phyloP scores from a whole-genome alignment of 2,888 invertebrate genomes.

The Pemphredon lugubris region DNA sequence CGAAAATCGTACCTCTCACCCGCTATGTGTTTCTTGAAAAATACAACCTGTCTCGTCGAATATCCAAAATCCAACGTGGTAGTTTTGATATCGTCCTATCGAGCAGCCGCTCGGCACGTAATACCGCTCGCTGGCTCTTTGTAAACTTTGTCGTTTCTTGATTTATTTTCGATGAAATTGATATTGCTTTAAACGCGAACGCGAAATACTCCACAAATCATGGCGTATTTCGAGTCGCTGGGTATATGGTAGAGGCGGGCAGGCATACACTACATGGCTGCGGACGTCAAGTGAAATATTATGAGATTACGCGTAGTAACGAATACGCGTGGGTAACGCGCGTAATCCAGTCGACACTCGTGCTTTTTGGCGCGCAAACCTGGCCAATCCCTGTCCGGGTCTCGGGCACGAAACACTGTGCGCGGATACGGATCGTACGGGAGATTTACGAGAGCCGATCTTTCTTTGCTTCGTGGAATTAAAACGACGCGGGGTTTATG shows the following conservation, averaged over 20 bases:
- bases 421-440: conserved; percentile 40
- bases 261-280: conserved; percentile 38
- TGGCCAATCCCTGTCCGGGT: background rate
- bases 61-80: too few relatives aligned
- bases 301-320: conserved; percentile 68
- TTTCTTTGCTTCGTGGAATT: conserved; percentile 51
- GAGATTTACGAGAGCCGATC: conserved; percentile 60
- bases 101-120: too few relatives aligned
- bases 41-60: too few relatives aligned
- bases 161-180: too few relatives aligned
- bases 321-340: conserved; percentile 53
- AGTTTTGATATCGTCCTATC: too few relatives aligned
- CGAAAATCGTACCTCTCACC: too few relatives aligned
- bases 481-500: conserved; percentile 60
- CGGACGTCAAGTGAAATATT: conserved; percentile 67
- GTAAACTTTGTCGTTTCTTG: too few relatives aligned
- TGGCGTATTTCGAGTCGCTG: conserved; percentile 53
- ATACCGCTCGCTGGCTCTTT: too few relatives aligned
- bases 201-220: conserved; percentile 61
- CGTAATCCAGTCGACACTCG: conserved; percentile 60
- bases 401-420: conserved; percentile 35
- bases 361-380: conserved; percentile 21
- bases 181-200: too few relatives aligned
- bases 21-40: too few relatives aligned
- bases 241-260: conserved; percentile 22